phyloP scores from a whole-genome alignment of 2,113 vertebrate genomes.

The Lycaon pictus region DNA sequence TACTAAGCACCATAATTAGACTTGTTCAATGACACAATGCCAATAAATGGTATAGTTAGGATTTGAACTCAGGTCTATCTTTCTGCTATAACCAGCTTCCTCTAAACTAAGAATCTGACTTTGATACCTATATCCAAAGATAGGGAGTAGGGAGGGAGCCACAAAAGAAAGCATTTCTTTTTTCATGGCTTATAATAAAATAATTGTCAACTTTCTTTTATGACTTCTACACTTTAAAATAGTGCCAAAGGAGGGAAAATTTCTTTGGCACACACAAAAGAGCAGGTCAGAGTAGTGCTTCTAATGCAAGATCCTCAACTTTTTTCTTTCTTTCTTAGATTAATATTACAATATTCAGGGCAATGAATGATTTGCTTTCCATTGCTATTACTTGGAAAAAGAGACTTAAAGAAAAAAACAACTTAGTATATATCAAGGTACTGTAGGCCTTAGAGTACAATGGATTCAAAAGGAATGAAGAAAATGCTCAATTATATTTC shows the following conservation, averaged over 20 bases:
- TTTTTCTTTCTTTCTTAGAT: neutral
- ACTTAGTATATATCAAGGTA: neutral
- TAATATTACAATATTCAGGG: neutral
- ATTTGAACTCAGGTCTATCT: conserved; percentile 10
- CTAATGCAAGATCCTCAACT: conserved; percentile 3
- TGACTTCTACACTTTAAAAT: conserved; percentile 15
- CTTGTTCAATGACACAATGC: neutral
- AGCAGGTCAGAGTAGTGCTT: neutral
- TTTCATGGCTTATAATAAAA: conserved; percentile 23
- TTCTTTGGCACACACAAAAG: neutral
- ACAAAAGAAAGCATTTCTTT: neutral
- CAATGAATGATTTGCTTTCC: conserved; percentile 14
- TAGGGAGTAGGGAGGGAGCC: neutral
- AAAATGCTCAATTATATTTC: conserved; percentile 36
- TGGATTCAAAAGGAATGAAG: neutral
- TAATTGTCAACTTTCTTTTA: conserved; percentile 20
- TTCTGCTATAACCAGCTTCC: neutral
- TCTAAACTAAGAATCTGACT: conserved; percentile 38
- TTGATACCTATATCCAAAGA: neutral
- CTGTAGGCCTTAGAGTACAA: neutral
- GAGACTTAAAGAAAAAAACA: neutral
- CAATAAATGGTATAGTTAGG: neutral
- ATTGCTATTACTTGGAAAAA: conserved; percentile 24
- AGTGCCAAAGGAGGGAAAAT: neutral
- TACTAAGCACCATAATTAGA: neutral